These are phyloP conservation scores for Semotilus atromaculatus DNA, from an alignment of 2,797 vertebrate genomes.

Conservation along the genomic window DNA sequence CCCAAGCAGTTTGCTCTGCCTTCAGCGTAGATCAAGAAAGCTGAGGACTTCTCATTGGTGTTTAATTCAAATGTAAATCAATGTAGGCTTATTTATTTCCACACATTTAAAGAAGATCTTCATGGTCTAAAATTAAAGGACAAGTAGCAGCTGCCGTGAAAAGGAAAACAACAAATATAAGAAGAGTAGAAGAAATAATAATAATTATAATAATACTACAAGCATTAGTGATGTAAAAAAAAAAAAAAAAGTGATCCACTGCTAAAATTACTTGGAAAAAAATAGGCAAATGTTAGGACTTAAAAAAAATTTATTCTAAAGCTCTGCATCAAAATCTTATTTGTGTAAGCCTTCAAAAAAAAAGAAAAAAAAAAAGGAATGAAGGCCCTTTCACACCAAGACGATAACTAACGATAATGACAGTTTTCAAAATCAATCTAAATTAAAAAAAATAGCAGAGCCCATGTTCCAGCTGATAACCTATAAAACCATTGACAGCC, in stretches of 20 bases:
- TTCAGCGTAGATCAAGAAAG: background rate
- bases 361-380: no score
- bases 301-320: background rate
- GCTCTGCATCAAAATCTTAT: no score
- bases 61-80: conserved; percentile 56
- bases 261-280: background rate
- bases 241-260: background rate
- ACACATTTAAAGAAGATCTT: conserved; percentile 42
- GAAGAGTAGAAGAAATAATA: background rate
- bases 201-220: background rate
- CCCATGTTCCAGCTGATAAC: no score
- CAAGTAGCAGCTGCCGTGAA: background rate
- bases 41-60: no score
- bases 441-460: no score
- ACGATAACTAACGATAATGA: no score
- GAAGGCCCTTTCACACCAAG: no score
- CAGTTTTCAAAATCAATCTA: no score
- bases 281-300: background rate
- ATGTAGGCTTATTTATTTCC: conserved; percentile 50
- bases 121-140: conserved; percentile 16
- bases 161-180: background rate
- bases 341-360: no score
- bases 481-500: no score
- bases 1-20: background rate
- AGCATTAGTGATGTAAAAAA: background rate